phyloP scores from a whole-genome alignment of 1,140 invertebrate species.

The Platyscapa corneri region DNA sequence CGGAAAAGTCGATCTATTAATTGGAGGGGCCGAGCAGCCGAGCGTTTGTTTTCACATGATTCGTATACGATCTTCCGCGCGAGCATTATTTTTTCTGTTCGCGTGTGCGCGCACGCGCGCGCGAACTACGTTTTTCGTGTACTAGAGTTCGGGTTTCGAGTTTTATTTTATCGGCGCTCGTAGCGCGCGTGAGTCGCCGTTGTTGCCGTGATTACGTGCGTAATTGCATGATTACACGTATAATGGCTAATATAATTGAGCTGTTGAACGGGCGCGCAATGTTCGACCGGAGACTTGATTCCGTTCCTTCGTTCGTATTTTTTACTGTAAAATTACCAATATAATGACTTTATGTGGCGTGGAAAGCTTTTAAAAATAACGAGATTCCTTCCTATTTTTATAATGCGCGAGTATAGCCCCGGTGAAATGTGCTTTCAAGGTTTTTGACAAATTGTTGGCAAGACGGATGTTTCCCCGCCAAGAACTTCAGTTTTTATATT shows the following conservation, averaged over 20 bases:
- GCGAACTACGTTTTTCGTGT: not conserved
- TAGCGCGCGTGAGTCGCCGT: conserved; percentile 11
- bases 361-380: conserved; percentile 25
- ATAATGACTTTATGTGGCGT: conserved; percentile 45
- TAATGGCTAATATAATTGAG: conserved; percentile 52
- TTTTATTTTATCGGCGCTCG: conserved; percentile 36
- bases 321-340: conserved; percentile 22
- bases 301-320: not conserved
- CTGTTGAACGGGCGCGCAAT: conserved; percentile 29
- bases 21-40: not conserved
- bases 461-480: not conserved
- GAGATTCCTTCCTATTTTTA: not conserved
- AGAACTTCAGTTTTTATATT: not conserved
- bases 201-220: conserved; percentile 40
- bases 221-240: conserved; percentile 50
- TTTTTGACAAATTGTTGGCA: conserved; percentile 21
- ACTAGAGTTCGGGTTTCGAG: not conserved
- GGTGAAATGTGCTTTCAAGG: not conserved
- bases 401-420: not conserved
- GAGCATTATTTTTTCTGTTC: not conserved
- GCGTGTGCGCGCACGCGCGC: not conserved
- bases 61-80: not conserved
- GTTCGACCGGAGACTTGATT: conserved; percentile 11
- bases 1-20: not conserved
- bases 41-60: not conserved